Evolutionary conservation across 1,140 invertebrate genomes (phyloP).

Genomic region (Hyphantria cunea): DNA sequence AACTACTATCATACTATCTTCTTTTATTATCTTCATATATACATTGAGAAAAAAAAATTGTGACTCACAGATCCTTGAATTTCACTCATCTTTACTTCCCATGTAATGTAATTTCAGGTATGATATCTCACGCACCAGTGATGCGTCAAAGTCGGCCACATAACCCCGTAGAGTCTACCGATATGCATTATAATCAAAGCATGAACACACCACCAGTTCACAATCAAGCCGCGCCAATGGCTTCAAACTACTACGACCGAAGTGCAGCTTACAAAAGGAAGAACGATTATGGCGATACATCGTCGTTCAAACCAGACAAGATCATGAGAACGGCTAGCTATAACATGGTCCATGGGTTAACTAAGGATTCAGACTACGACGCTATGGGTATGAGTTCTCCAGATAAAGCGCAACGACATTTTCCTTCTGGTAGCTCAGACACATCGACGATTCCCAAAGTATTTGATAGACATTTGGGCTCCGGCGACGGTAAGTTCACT

Average conservation of each 20-base stretch:
- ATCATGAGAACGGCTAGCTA: conserved; percentile 70
- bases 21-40: no score
- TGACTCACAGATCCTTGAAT: no score
- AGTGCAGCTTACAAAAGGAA: conserved; percentile 66
- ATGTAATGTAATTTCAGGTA: conserved; percentile 51
- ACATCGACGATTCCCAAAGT: conserved; percentile 53
- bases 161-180: conserved; percentile 67
- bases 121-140: conserved; percentile 65
- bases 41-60: no score
- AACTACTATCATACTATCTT: no score
- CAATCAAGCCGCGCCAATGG: conserved; percentile 59
- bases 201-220: conserved; percentile 53
- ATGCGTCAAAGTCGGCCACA: conserved; percentile 65
- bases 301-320: conserved; percentile 65
- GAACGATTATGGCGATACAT: conserved; percentile 66
- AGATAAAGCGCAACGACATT: conserved; percentile 57
- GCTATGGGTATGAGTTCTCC: conserved; percentile 44
- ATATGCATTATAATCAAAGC: conserved; percentile 68
- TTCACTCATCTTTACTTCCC: no score
- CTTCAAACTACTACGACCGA: conserved; percentile 69
- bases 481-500: conserved; percentile 65
- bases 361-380: conserved; percentile 61
- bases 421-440: conserved; percentile 53
- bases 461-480: conserved; percentile 67
- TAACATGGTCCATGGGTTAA: conserved; percentile 56